These are phyloP conservation scores for Charadrius vociferus DNA, from an alignment of 2,113 vertebrate species.

Conservation along the genomic window DNA sequence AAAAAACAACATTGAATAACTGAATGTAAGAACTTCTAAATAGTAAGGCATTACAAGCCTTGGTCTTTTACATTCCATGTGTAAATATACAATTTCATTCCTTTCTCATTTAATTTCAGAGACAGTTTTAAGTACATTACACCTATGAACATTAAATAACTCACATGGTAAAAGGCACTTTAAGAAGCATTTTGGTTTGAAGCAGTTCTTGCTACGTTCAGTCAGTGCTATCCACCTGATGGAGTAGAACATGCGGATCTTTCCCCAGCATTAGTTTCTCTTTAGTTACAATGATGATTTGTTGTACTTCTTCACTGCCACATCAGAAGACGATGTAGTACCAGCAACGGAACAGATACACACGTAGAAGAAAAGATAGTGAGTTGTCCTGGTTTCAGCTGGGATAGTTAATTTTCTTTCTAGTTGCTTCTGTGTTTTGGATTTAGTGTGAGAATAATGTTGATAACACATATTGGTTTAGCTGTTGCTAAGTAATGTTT, in stretches of 20 bases:
- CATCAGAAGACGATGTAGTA: neutral
- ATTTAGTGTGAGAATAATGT: neutral
- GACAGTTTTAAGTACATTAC: neutral
- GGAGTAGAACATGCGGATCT: fast-evolving
- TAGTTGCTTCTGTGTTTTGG: neutral
- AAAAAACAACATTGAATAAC: neutral
- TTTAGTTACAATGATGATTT: neutral
- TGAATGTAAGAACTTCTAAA: conserved; percentile 9
- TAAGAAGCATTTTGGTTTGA: neutral
- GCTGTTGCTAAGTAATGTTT: neutral
- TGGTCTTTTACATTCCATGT: neutral
- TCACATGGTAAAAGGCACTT: neutral
- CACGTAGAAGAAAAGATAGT: neutral
- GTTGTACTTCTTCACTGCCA: neutral
- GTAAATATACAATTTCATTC: neutral
- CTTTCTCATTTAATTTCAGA: conserved; percentile 12
- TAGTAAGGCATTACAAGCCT: neutral
- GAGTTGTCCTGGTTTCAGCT: neutral
- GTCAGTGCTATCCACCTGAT: neutral
- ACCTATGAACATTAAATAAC: conserved; percentile 21
- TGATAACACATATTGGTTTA: neutral
- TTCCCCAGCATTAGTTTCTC: neutral
- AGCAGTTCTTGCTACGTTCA: neutral
- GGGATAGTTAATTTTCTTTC: neutral
- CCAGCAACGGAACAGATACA: neutral